A percentile compares a stretch with the other conserved stretches of the same genome.
Evolutionary conservation across 2,797 vertebrate genomes (phyloP).

Genomic region (Erethizon dorsatum): DNA sequence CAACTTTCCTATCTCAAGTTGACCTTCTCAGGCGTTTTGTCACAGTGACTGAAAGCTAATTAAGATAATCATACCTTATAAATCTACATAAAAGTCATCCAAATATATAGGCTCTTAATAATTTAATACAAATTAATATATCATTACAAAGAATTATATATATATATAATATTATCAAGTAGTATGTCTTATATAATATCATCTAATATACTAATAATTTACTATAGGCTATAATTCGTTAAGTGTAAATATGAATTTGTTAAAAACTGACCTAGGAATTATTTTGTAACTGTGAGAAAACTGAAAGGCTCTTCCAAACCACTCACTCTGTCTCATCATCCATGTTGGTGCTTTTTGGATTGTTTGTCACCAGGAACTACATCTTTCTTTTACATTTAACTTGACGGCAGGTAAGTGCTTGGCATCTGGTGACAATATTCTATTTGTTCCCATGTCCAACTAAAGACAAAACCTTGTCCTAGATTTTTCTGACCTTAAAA

Average conservation of each 20-base stretch:
- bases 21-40: background rate
- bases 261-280: background rate
- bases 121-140: background rate
- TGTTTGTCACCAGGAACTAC: rapidly evolving
- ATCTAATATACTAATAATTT: background rate
- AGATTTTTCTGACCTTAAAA: background rate
- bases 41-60: background rate
- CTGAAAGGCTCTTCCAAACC: background rate
- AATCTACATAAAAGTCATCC: background rate
- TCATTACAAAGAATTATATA: background rate
- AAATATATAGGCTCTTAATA: background rate
- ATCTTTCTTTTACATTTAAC: background rate
- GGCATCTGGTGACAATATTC: rapidly evolving
- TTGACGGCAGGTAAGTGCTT: background rate
- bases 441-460: background rate
- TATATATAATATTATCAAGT: background rate
- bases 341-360: background rate
- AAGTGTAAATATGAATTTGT: background rate
- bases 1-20: background rate
- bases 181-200: too few relatives aligned
- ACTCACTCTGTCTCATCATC: too few relatives aligned
- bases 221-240: background rate
- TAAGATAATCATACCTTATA: background rate
- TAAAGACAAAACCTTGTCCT: background rate
- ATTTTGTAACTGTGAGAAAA: background rate